A percentile compares a stretch with the other conserved stretches of the same genome.
Evolutionary conservation across 2,797 vertebrate species (phyloP).

Genomic region (Poeciliopsis infans): DNA sequence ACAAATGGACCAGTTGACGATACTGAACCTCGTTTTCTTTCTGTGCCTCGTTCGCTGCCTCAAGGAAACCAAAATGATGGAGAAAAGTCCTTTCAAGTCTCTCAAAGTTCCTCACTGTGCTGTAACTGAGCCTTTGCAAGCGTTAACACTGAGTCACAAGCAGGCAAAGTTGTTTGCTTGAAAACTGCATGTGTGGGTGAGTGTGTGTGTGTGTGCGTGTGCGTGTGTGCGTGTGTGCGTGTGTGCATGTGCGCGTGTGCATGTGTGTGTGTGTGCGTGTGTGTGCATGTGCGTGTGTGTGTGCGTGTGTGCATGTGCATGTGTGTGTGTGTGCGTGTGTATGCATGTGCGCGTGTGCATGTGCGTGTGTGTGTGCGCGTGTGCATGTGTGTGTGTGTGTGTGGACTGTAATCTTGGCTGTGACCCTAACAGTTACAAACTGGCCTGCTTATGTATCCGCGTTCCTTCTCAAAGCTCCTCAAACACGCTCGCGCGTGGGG

Average conservation of each 20-base stretch:
- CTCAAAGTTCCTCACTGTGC: neutral
- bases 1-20: neutral
- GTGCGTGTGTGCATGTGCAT: too few species aligned
- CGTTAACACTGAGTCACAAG: conserved; percentile 24
- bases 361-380: neutral
- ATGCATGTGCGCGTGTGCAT: neutral
- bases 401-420: conserved; percentile 26
- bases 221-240: too few species aligned
- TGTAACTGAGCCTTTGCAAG: conserved; percentile 12
- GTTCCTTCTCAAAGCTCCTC: conserved; percentile 31
- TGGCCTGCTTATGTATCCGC: neutral
- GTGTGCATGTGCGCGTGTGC: too few species aligned
- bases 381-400: neutral
- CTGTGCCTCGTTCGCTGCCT: neutral
- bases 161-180: conserved; percentile 12
- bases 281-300: too few species aligned
- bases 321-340: too few species aligned
- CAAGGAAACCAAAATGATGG: neutral
- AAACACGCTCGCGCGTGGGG: conserved; percentile 34
- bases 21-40: neutral
- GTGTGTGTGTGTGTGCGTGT: too few species aligned
- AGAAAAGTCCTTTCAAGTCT: conserved; percentile 7
- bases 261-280: neutral
- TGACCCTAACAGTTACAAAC: conserved; percentile 42
- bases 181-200: neutral